Evolutionary conservation across 2,888 invertebrate genomes (phyloP).

Genomic region (Melangyna quadrimaculata): DNA sequence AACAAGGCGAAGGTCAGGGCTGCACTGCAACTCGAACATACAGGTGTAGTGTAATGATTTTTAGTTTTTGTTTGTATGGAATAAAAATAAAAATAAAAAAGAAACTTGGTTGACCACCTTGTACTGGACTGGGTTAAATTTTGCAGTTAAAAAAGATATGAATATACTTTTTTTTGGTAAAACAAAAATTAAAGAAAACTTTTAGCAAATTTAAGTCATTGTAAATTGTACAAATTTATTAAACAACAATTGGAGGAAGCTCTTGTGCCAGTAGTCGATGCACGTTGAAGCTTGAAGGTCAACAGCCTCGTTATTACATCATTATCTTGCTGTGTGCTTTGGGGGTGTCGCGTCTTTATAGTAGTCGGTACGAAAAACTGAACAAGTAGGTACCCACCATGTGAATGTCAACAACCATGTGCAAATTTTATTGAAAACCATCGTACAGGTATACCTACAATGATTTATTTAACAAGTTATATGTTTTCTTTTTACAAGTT

Average conservation of each 20-base stretch:
- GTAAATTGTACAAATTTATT: not conserved
- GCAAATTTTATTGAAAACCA: not conserved
- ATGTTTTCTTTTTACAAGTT: too few relatives aligned
- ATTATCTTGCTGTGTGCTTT: slow-evolving; percentile 13
- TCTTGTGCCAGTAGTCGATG: not conserved
- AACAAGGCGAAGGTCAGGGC: slow-evolving; percentile 68
- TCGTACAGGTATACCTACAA: not conserved
- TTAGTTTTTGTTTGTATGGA: not conserved
- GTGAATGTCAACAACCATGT: slow-evolving; percentile 26
- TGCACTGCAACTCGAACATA: not conserved
- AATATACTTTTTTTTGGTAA: not conserved
- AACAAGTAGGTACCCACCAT: not conserved
- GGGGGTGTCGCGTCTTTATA: not conserved
- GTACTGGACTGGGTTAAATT: slow-evolving; percentile 20
- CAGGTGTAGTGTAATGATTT: slow-evolving; percentile 16
- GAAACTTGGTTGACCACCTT: slow-evolving; percentile 22
- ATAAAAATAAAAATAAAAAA: not conserved
- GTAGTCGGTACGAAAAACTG: not conserved
- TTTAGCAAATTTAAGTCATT: not conserved
- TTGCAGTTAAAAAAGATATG: not conserved
- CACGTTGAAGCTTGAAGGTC: slow-evolving; percentile 42
- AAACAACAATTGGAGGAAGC: slow-evolving; percentile 19
- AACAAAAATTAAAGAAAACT: not conserved
- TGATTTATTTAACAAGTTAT: not conserved
- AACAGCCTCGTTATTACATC: slow-evolving; percentile 61